Conservation (phyloP, 1,140 invertebrate genomes). For the Galendromus occidentalis region DNA sequence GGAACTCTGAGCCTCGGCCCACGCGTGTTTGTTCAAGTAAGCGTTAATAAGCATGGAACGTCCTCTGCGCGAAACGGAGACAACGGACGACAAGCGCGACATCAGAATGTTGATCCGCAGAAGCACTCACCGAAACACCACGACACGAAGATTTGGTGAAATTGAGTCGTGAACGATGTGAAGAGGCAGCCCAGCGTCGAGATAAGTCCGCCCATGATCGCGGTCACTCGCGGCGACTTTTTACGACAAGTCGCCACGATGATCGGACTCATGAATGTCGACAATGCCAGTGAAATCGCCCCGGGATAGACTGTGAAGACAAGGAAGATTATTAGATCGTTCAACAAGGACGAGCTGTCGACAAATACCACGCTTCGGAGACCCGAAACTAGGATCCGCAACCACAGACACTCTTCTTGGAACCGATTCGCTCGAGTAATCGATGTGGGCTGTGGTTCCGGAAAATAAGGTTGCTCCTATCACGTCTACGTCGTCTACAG, state of each 20-base stretch:
- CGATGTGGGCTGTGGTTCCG: too few relatives aligned
- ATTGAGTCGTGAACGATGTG: slow-evolving; percentile 26
- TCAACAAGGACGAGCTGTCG: too few relatives aligned
- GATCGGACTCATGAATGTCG: slow-evolving; percentile 28
- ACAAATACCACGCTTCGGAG: too few relatives aligned
- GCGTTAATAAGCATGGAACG: slow-evolving; percentile 17
- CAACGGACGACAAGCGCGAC: slow-evolving; percentile 6
- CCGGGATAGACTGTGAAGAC: slow-evolving; percentile 32
- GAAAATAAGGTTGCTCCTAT: too few relatives aligned
- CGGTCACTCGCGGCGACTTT: slow-evolving; percentile 26
- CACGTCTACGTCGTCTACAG: too few relatives aligned
- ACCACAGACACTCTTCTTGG: too few relatives aligned
- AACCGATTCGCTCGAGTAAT: too few relatives aligned
- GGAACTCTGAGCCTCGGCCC: too few relatives aligned
- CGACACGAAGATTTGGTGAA: slow-evolving; percentile 29
- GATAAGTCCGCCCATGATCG: slow-evolving; percentile 26
- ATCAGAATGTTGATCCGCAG: too few relatives aligned
- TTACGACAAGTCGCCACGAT: slow-evolving; percentile 28
- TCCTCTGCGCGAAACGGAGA: too few relatives aligned
- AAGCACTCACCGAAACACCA: slow-evolving; percentile 18
- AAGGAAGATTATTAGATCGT: too few relatives aligned
- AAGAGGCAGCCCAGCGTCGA: slow-evolving; percentile 27
- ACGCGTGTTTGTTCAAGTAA: neutral
- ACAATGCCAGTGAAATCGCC: slow-evolving; percentile 29
- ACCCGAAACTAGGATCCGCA: too few relatives aligned